phyloP scores from a whole-genome alignment of 2,797 vertebrate genomes.

The Hapalemur alaotrensis region DNA sequence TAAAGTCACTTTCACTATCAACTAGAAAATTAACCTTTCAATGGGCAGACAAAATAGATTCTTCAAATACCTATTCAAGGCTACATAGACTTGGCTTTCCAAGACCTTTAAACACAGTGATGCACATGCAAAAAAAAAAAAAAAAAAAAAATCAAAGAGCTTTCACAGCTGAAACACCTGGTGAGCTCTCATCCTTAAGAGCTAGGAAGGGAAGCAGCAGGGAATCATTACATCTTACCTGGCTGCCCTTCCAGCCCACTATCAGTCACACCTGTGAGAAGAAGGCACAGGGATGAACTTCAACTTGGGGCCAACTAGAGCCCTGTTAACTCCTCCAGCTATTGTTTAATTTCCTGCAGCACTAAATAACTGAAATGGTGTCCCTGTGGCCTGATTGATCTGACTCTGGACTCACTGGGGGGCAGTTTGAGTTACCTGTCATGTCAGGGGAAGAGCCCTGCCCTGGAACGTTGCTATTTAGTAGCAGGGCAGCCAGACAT shows the following conservation, averaged over 20 bases:
- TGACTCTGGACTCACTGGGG: background rate
- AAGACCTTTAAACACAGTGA: background rate
- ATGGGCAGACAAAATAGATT: background rate
- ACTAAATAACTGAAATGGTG: background rate
- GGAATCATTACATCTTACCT: background rate
- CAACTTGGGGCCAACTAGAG: background rate
- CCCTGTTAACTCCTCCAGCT: background rate
- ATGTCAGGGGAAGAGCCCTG: background rate
- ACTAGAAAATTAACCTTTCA: background rate
- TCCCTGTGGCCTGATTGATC: background rate
- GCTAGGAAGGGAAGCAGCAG: background rate
- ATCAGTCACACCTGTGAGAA: background rate
- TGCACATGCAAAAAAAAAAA: background rate
- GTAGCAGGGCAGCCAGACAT: background rate
- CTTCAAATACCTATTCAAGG: background rate
- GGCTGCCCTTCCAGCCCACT: background rate
- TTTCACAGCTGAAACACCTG: background rate
- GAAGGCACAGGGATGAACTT: background rate
- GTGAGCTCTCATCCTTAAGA: conserved; percentile 18
- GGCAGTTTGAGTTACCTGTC: background rate
- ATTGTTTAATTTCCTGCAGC: background rate
- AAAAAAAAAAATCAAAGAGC: background rate
- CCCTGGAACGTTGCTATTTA: background rate
- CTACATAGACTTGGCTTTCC: background rate
- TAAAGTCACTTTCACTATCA: background rate